Evolutionary conservation across 2,113 vertebrate genomes (phyloP).

Genomic region (Puma concolor): DNA sequence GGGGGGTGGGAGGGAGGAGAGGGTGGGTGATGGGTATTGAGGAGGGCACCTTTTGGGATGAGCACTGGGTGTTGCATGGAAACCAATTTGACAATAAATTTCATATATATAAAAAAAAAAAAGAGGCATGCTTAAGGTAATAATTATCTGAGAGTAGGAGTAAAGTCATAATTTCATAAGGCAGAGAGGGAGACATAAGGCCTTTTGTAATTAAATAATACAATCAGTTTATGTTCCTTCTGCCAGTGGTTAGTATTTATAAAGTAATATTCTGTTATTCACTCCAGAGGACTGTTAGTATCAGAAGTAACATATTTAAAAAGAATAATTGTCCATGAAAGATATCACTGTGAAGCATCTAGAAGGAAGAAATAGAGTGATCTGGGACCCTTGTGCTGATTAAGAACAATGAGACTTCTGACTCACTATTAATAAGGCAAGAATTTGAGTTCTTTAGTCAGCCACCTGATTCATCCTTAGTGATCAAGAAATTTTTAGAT

Average conservation of each 20-base stretch:
- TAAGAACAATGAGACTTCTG: not conserved
- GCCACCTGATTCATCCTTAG: not conserved
- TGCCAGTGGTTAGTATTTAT: slow-evolving; percentile 22
- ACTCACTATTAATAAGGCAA: not conserved
- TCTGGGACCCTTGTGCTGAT: not conserved
- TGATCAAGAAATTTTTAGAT: not conserved
- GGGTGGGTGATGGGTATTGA: too few relatives aligned
- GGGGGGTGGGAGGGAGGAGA: too few relatives aligned
- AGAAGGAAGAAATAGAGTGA: not conserved
- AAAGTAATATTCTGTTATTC: slow-evolving; percentile 31
- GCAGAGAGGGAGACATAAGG: not conserved
- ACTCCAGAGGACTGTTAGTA: not conserved
- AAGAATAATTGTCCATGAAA: not conserved
- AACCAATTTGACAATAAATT: too few relatives aligned
- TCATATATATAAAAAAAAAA: too few relatives aligned
- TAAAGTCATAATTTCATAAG: slow-evolving; percentile 28
- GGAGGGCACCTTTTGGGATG: too few relatives aligned
- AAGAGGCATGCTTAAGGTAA: not conserved
- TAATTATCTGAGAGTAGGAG: not conserved
- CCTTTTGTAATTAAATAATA: slow-evolving; percentile 24
- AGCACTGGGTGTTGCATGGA: too few relatives aligned
- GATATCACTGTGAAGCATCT: not conserved
- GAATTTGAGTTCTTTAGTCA: not conserved
- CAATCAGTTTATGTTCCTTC: not conserved
- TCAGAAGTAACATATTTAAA: not conserved